A percentile compares a stretch with the other conserved stretches of the same genome.
Evolutionary conservation across 92 coral and sea anemone species (phyloP).

Genomic region (Isaurus tuberculatus): DNA sequence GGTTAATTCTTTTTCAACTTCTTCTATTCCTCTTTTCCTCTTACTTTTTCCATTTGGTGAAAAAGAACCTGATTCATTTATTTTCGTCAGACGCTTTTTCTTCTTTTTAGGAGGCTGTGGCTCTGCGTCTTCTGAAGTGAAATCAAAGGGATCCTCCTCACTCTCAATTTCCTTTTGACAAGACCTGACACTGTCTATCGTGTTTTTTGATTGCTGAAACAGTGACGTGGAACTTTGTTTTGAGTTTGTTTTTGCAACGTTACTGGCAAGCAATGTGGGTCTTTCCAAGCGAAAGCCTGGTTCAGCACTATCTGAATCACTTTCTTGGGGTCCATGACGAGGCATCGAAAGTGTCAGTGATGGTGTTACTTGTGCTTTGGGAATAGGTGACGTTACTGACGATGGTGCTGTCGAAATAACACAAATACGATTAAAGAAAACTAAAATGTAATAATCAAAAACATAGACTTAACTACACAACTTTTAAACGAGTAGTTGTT

Average conservation of each 20-base stretch:
- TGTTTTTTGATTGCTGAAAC: slow-evolving; percentile 65
- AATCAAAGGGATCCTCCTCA: slow-evolving; percentile 78
- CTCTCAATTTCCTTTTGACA: slow-evolving; percentile 36
- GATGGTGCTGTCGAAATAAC: slow-evolving; percentile 11
- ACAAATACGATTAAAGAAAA: neutral
- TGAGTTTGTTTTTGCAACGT: slow-evolving; percentile 20
- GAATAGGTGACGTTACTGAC: slow-evolving; percentile 15
- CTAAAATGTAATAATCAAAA: too few relatives aligned
- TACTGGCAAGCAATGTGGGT: slow-evolving; percentile 43
- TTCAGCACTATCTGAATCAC: slow-evolving; percentile 69
- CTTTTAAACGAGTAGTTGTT: too few relatives aligned
- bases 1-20: neutral
- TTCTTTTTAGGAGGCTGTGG: slow-evolving; percentile 59
- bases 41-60: neutral
- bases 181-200: slow-evolving; percentile 5
- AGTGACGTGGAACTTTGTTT: slow-evolving; percentile 61
- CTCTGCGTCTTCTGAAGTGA: slow-evolving; percentile 69
- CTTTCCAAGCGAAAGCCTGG: slow-evolving; percentile 63
- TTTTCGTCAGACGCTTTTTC: slow-evolving; percentile 14
- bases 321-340: slow-evolving; percentile 64
- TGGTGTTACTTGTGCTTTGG: slow-evolving; percentile 41
- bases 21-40: neutral
- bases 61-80: neutral
- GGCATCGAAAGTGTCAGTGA: slow-evolving; percentile 83
- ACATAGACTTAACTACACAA: too few relatives aligned